Conservation (phyloP, 2,113 vertebrate genomes). For the Corythaeola cristata region DNA sequence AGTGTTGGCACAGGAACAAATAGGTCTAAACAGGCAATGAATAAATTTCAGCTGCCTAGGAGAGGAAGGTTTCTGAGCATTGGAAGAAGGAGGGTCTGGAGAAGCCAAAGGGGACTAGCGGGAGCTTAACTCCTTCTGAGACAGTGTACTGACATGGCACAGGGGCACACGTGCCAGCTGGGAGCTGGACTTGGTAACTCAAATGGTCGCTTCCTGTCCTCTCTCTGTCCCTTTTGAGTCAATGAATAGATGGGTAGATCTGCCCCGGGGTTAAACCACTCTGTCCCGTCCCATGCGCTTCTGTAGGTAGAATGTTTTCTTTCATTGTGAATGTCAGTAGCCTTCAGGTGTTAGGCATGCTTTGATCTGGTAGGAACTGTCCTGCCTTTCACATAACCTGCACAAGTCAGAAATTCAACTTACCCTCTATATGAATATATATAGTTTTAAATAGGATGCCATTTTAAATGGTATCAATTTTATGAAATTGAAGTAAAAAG, state of each 20-base stretch:
- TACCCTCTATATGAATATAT: neutral
- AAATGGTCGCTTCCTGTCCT: neutral
- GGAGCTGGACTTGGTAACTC: neutral
- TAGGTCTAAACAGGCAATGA: neutral
- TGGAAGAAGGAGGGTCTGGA: neutral
- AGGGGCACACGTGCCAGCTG: neutral
- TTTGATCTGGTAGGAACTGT: neutral
- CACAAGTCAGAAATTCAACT: neutral
- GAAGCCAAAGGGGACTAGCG: neutral
- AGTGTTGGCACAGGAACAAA: constrained; percentile 14
- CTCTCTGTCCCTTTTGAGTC: neutral
- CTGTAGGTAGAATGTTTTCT: neutral
- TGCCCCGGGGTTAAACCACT: neutral
- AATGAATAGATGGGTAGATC: neutral
- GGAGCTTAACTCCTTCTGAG: neutral
- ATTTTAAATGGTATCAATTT: neutral
- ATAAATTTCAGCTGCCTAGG: neutral
- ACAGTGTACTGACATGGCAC: accelerated
- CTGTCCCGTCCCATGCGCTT: neutral
- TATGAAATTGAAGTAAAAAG: neutral
- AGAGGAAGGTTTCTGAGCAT: neutral
- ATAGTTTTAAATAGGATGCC: neutral
- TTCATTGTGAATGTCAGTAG: neutral
- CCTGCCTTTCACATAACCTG: neutral
- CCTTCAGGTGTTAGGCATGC: neutral